Evolutionary conservation across 2,113 vertebrate genomes (phyloP).

Genomic region (Calidris pygmaea): DNA sequence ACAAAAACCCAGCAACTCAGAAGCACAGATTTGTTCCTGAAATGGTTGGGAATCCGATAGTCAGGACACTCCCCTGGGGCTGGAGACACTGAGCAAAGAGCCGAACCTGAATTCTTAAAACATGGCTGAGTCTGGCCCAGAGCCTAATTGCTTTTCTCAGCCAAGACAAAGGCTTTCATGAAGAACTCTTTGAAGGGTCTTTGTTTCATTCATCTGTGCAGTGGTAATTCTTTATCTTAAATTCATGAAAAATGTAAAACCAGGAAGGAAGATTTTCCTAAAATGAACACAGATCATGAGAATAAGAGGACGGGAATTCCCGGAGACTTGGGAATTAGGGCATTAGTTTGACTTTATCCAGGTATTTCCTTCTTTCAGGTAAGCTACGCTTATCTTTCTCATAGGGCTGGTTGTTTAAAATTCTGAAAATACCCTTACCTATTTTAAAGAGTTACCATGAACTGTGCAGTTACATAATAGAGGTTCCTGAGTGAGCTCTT

Average conservation of each 20-base stretch:
- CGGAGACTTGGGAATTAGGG: neutral
- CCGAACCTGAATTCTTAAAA: neutral
- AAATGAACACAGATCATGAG: neutral
- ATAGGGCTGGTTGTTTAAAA: neutral
- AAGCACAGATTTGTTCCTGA: neutral
- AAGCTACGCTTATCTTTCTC: neutral
- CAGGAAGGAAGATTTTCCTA: neutral
- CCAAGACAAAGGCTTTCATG: constrained; percentile 11
- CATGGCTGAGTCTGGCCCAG: neutral
- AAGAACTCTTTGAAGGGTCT: constrained; percentile 38
- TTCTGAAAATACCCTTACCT: neutral
- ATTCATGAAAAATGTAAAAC: constrained; percentile 1
- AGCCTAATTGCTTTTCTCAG: constrained; percentile 39
- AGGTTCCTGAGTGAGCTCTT: neutral
- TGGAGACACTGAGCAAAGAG: neutral
- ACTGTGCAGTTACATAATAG: neutral
- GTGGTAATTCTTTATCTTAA: constrained; percentile 10
- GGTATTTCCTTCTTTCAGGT: neutral
- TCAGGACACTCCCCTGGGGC: neutral
- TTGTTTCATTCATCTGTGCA: neutral
- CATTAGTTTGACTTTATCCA: neutral
- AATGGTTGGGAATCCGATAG: neutral
- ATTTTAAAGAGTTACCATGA: neutral
- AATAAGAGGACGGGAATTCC: neutral
- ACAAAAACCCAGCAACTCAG: neutral